These are phyloP conservation scores for Percina caprodes DNA, from an alignment of 2,113 vertebrate genomes.

Conservation along the genomic window DNA sequence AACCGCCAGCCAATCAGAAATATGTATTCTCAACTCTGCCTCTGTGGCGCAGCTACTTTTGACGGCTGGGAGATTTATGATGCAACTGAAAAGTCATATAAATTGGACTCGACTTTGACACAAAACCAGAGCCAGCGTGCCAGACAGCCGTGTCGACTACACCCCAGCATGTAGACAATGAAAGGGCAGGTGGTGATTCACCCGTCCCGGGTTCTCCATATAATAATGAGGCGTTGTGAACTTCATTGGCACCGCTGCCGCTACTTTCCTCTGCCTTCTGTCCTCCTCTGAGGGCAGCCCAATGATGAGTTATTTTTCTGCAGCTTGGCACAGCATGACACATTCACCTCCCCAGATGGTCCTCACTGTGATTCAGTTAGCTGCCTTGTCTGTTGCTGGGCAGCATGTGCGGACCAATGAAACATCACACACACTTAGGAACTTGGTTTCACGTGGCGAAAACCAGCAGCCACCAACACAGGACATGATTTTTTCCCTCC, in stretches of 20 bases:
- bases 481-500: constrained; percentile 13
- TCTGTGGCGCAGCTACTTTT: constrained; percentile 4
- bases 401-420: constrained; percentile 64
- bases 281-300: constrained; percentile 59
- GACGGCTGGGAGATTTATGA: constrained; percentile 51
- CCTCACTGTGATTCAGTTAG: constrained; percentile 78
- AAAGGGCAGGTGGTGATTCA: constrained; percentile 52
- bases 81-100: constrained; percentile 29
- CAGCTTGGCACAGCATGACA: constrained; percentile 74
- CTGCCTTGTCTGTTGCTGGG: constrained; percentile 79
- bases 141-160: constrained; percentile 27
- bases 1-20: constrained; percentile 23
- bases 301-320: constrained; percentile 71
- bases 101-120: constrained; percentile 44
- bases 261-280: constrained; percentile 52
- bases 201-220: constrained; percentile 48
- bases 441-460: constrained; percentile 49
- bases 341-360: constrained; percentile 80
- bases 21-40: background rate
- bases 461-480: constrained; percentile 57
- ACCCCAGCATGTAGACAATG: constrained; percentile 41
- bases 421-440: constrained; percentile 62
- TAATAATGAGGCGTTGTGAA: constrained; percentile 58
- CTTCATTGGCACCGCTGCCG: constrained; percentile 28
- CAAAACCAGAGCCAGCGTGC: constrained; percentile 41